A percentile compares a stretch with the other conserved stretches of the same genome.
Evolutionary conservation across 1,140 invertebrate genomes (phyloP).

Genomic region (Delia radicum): DNA sequence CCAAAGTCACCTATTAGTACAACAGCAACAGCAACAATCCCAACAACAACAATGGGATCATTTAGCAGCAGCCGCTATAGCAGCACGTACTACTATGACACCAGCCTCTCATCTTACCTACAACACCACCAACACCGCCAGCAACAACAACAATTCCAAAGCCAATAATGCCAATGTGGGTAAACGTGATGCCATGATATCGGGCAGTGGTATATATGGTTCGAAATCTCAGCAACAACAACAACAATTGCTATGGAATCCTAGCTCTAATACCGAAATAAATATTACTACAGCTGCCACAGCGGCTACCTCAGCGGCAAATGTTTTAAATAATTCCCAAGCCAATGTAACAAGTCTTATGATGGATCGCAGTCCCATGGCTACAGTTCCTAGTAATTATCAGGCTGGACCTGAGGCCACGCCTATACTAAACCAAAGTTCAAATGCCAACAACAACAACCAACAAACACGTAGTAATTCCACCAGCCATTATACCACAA

Average conservation of each 20-base stretch:
- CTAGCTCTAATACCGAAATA: conserved; percentile 28
- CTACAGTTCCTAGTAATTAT: conserved; percentile 58
- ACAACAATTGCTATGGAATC: conserved; percentile 35
- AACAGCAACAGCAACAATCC: conserved; percentile 30
- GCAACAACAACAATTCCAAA: conserved; percentile 20
- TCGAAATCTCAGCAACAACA: conserved; percentile 31
- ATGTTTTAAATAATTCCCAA: conserved; percentile 27
- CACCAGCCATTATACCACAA: conserved; percentile 5
- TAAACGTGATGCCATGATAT: conserved; percentile 53
- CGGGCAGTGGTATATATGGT: conserved; percentile 40
- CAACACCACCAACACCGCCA: conserved; percentile 27
- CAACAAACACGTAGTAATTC: conserved; percentile 14
- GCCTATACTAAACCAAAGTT: conserved; percentile 34
- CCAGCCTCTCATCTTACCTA: conserved; percentile 43
- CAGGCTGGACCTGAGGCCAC: conserved; percentile 54
- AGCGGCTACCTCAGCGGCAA: conserved; percentile 21
- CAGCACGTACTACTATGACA: conserved; percentile 50
- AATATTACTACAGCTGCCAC: conserved; percentile 7
- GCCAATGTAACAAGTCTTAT: conserved; percentile 35
- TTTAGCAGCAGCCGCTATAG: conserved; percentile 45
- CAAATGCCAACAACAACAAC: conserved; percentile 31
- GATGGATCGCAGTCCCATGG: conserved; percentile 47
- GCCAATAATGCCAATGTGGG: conserved; percentile 32
- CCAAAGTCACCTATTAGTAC: conserved; percentile 48
- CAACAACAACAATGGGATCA: conserved; percentile 46